Evolutionary conservation across 1,140 invertebrate genomes (phyloP), one percentile per base, ranked within the genome.

Genomic region (Tetragonula clypearis): DNA sequence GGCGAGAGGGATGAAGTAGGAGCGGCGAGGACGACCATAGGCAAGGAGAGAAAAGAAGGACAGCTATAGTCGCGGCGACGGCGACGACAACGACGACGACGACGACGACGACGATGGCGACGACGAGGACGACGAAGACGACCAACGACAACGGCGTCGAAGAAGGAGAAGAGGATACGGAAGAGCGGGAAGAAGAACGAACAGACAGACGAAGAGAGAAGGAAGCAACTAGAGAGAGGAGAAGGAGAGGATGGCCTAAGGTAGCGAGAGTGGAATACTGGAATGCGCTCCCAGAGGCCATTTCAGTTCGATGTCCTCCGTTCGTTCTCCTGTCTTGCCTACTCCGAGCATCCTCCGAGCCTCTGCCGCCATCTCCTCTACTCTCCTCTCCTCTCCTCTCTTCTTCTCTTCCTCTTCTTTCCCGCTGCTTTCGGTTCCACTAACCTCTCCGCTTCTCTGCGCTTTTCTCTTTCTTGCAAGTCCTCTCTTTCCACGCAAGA

Each of bases 241-340:
- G 83, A 68, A 82, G 72, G 84, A 75, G 79, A 83, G 86, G 87
- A 90, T 91, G 89, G 90, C 90, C 86, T 87, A 85, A 92, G 90
- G 87, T 91, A 93, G 92, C 92, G 92, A 93, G 93, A 93, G 93
- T 92, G 92, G 93, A 93, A 92, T 86, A 92, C 91, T 93, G 93
- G 93, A 93, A 92, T 87, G 92, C 91, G 90, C 90, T 92, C 91
- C 92, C 90, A 93, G 90, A 93, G 93, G 91, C 95, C 92, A 93
- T 95, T 92, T 92, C 96, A 93, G 84, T 94, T 88, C 92, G 96
- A 87, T 96, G 96, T 93, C 93, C 93, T 93, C 93, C 89, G 90
- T 86, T 90, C 90, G 87, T 85, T 92, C 88, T 92, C 86, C 90
- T 92, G 87, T 90, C 91, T 88, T 91, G 90, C 87, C 83, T 86